Evolutionary conservation across 2,888 invertebrate genomes (phyloP).

Genomic region (Tetheella fluctuosa): DNA sequence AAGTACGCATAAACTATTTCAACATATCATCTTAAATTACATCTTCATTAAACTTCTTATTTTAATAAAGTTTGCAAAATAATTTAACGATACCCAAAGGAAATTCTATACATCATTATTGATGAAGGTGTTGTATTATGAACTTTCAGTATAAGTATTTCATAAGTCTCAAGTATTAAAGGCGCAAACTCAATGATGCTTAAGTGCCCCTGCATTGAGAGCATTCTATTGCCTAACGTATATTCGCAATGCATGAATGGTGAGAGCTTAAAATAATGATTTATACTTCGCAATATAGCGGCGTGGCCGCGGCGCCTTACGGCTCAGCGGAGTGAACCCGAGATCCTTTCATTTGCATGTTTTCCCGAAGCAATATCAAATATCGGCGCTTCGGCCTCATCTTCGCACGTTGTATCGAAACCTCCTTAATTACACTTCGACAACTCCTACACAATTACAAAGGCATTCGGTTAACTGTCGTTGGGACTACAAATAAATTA

Average conservation of each 20-base stretch:
- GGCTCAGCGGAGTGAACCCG: slow-evolving; percentile 42
- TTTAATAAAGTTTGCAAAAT: not conserved
- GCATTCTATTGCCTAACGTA: slow-evolving; percentile 39
- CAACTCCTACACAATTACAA: slow-evolving; percentile 59
- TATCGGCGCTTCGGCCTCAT: slow-evolving; percentile 49
- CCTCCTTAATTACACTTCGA: slow-evolving; percentile 62
- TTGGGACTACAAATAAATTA: slow-evolving; percentile 58
- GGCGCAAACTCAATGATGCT: slow-evolving; percentile 29
- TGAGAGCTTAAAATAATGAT: slow-evolving; percentile 46
- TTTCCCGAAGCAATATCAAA: slow-evolving; percentile 68
- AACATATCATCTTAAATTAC: too few species aligned
- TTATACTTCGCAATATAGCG: slow-evolving; percentile 37
- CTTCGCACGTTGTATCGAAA: slow-evolving; percentile 50
- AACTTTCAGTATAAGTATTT: slow-evolving; percentile 20
- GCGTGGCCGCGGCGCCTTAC: slow-evolving; percentile 19
- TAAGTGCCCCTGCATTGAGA: slow-evolving; percentile 34
- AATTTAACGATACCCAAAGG: slow-evolving; percentile 1
- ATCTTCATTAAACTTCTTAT: not conserved
- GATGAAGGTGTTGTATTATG: slow-evolving; percentile 3
- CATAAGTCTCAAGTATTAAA: slow-evolving; percentile 25
- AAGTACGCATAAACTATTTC: too few species aligned
- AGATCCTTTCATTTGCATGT: slow-evolving; percentile 76
- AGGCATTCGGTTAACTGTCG: slow-evolving; percentile 53
- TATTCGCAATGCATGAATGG: slow-evolving; percentile 23
- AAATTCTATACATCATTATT: not conserved